Evolutionary conservation across 1,140 invertebrate genomes (phyloP).

Genomic region (Bradynema listronoti): DNA sequence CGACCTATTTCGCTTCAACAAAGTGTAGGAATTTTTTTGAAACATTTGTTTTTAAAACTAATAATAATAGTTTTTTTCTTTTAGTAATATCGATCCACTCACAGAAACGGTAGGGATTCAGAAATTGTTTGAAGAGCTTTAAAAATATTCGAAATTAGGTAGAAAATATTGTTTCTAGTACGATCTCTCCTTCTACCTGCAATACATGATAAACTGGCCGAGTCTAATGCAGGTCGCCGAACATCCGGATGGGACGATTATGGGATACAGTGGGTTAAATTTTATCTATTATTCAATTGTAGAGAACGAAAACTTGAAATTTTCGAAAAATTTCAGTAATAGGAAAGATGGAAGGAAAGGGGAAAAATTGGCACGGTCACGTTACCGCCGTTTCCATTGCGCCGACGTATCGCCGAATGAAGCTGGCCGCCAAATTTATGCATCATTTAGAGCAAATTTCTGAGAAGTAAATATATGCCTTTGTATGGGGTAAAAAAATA

Average conservation of each 20-base stretch:
- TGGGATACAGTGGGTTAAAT: conserved; percentile 84
- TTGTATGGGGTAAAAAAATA: neutral
- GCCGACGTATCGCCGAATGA: conserved; percentile 80
- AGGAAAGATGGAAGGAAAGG: conserved; percentile 73
- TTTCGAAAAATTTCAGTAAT: conserved; percentile 36
- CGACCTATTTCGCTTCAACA: conserved; percentile 37
- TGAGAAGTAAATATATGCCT: conserved; percentile 69
- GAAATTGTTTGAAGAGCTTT: neutral
- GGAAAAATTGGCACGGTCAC: conserved; percentile 96
- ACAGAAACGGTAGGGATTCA: conserved; percentile 79
- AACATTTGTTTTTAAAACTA: conserved; percentile 2
- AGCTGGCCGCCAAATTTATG: conserved; percentile 86
- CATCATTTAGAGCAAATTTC: conserved; percentile 86
- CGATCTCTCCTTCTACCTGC: conserved; percentile 90
- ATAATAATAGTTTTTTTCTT: conserved; percentile 22
- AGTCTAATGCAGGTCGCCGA: conserved; percentile 96
- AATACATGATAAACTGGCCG: conserved; percentile 96
- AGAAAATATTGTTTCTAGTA: conserved; percentile 65
- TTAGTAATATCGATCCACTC: conserved; percentile 84
- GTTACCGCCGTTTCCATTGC: conserved; percentile 82
- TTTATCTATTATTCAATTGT: conserved; percentile 1
- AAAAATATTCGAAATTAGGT: conserved; percentile 30
- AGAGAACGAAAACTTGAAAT: neutral
- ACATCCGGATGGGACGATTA: conserved; percentile 84
- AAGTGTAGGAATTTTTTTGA: conserved; percentile 27